Percentiles rank a stretch among this genome's conserved stretches.
These are phyloP conservation scores for Momotus momota DNA, from an alignment of 2,797 vertebrate species.

Conservation along the genomic window DNA sequence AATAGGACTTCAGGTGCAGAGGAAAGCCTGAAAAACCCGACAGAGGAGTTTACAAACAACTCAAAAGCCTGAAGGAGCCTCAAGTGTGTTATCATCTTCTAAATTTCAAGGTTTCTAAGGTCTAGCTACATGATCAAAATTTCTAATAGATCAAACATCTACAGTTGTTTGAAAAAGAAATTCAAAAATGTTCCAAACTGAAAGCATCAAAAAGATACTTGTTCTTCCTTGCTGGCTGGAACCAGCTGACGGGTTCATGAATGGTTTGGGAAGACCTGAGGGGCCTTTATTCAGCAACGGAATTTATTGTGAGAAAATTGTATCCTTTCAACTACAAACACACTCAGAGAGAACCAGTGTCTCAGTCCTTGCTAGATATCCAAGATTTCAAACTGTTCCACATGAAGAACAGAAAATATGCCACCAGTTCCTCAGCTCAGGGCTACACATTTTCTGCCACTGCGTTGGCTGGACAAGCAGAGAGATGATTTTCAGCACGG, in stretches of 20 bases:
- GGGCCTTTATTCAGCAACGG: not conserved
- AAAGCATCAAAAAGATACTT: not conserved
- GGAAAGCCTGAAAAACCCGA: not conserved
- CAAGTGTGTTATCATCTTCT: not conserved
- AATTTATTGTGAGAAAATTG: not conserved
- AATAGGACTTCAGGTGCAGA: not conserved
- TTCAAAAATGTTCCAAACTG: not conserved
- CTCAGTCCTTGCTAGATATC: not conserved
- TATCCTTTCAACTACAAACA: not conserved
- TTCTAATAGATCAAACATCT: not conserved
- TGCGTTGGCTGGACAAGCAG: not conserved
- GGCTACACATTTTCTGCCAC: not conserved
- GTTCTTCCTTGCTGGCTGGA: not conserved
- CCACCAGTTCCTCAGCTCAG: not conserved
- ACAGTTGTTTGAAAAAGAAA: not conserved
- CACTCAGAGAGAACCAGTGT: not conserved
- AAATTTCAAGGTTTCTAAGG: not conserved
- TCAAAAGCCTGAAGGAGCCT: not conserved
- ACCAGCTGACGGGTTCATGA: not conserved
- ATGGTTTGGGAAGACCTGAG: not conserved
- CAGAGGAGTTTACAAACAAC: not conserved
- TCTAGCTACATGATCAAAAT: not conserved
- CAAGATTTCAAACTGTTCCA: not conserved
- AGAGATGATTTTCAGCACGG: not conserved
- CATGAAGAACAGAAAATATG: not conserved